Conservation (phyloP, 2,113 vertebrate genomes). For the Phylloscopus whistleri region DNA sequence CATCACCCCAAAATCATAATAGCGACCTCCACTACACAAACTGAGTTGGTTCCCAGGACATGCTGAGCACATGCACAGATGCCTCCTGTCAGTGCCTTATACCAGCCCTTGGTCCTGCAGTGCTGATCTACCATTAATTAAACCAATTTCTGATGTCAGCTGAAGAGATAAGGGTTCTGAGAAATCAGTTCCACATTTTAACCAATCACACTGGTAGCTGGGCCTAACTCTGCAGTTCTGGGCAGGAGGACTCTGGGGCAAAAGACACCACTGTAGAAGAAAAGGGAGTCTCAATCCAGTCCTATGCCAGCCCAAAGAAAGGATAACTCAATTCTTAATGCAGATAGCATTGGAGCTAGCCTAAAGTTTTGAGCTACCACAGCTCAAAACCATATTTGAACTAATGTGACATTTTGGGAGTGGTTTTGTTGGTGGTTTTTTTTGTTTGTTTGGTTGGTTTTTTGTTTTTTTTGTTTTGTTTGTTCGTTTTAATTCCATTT, state of each 20-base stretch:
- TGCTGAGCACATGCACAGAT: not conserved
- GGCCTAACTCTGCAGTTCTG: not conserved
- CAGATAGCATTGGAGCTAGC: not conserved
- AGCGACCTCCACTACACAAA: not conserved
- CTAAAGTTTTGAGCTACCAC: not conserved
- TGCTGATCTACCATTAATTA: not conserved
- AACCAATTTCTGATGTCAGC: not conserved
- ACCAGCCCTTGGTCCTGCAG: not conserved
- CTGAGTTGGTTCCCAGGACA: not conserved
- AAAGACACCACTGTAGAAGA: not conserved
- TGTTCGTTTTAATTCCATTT: not conserved
- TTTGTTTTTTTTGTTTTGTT: not conserved
- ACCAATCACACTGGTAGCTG: not conserved
- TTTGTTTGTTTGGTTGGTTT: not conserved
- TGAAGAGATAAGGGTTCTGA: not conserved
- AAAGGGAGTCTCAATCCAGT: not conserved
- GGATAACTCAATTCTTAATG: not conserved
- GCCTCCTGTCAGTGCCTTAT: not conserved
- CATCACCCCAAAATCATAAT: not conserved
- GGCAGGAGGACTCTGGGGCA: too few relatives aligned
- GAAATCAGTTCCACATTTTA: not conserved
- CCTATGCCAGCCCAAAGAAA: not conserved
- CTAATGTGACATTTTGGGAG: not conserved
- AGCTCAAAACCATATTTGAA: not conserved
- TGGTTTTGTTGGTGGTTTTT: not conserved